Evolutionary conservation across 1,140 invertebrate genomes (phyloP), one percentile per base, ranked within the genome.

Genomic region (Magallana angulata): DNA sequence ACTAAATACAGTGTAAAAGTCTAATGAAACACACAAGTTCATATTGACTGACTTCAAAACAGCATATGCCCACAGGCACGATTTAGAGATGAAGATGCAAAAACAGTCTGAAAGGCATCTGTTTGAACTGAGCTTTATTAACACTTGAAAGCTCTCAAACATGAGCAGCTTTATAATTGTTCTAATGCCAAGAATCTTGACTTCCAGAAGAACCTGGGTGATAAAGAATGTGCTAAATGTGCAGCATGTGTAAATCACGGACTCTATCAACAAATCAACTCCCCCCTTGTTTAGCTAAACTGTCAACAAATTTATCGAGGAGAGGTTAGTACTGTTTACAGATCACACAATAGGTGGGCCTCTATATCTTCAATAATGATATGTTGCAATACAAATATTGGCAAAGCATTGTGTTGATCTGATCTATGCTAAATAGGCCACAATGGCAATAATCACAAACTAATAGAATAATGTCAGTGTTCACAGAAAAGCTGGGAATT

Each of bases 231-330:
- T 30, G 8, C 64, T 71, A 48, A 48, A 18, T 76, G 24, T 36
- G 30, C 68, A 76, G 18, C 24, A 76, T 76, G 24, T 30, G 24
- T 36, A 76, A 11, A 30, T 12, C 68, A 76, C 24, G 24, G 36
- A 30, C 68, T 76, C 68, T 24, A 30, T 76, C 68, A 76, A 30
- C 24, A 30, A 30, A 76, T 76, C 1, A 76, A 76, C 24, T 76
- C 68, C 36, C 11, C 8, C 14, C 11, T 5, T 76, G 68, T 76
- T 76, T 76, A 76, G 24, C 68, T 76, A 30, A 71, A 76, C 68
- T 76, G 68, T 76, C 68, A 76, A 76, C 68, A 76, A 30, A 76
- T 76, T 76, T 76, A 76, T 30, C 36, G 68, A 76, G 5, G 60
- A 64, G 18, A 76, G 68, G 68, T 76, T 76, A 24, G 11, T 30